phyloP scores from a whole-genome alignment of 2,797 vertebrate species.

The Xiphophorus birchmanni region DNA sequence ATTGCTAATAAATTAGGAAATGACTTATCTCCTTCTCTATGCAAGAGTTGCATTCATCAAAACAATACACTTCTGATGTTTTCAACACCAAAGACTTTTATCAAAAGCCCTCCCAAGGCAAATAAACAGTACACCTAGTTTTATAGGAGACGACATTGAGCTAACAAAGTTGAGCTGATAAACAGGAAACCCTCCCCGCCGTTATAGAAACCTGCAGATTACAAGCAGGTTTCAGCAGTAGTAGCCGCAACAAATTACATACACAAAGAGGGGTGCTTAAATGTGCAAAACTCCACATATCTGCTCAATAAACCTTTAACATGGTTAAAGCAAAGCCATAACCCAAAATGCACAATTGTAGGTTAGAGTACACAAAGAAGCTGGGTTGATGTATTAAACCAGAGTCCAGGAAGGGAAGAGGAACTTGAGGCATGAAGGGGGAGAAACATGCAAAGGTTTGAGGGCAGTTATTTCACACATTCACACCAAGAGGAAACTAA shows the following conservation, averaged over 20 bases:
- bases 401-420: background rate
- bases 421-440: background rate
- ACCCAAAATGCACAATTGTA: background rate
- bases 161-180: background rate
- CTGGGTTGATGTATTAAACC: background rate
- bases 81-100: slow-evolving; percentile 1
- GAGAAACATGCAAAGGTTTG: background rate
- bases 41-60: background rate
- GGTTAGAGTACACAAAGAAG: background rate
- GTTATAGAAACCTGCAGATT: slow-evolving; percentile 12
- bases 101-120: background rate
- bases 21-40: background rate
- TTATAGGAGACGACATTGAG: background rate
- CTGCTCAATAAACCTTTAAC: background rate
- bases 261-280: background rate
- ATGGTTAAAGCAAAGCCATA: background rate
- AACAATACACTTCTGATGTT: slow-evolving; percentile 4
- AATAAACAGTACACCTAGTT: background rate
- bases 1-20: background rate
- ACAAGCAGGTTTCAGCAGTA: background rate
- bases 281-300: background rate
- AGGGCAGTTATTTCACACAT: slow-evolving; percentile 38
- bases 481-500: slow-evolving; percentile 7
- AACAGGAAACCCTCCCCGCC: slow-evolving; percentile 12
- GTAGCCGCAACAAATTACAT: background rate